Conservation (phyloP, 1,140 invertebrate genomes). For the Ruditapes philippinarum region DNA sequence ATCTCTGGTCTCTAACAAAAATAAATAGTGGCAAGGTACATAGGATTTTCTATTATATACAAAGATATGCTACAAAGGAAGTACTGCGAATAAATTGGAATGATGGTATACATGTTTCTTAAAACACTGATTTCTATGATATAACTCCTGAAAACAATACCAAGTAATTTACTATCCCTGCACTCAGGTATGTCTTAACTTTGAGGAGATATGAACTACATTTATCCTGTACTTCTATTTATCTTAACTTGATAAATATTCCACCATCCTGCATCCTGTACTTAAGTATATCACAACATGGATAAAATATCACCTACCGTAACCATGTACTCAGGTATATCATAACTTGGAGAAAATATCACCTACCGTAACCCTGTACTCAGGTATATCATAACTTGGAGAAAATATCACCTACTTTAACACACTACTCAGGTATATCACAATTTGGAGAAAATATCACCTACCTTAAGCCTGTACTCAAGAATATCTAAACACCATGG, state of each 20-base stretch:
- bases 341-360: conserved; percentile 87
- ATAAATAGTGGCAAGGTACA: too few relatives aligned
- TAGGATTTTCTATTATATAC: too few relatives aligned
- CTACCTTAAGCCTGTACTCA: conserved; percentile 73
- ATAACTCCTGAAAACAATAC: too few relatives aligned
- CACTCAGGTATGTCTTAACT: conserved; percentile 86
- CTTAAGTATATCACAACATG: conserved; percentile 56
- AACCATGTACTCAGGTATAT: conserved; percentile 80
- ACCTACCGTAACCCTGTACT: conserved; percentile 41
- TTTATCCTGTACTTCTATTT: conserved; percentile 79
- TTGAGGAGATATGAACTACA: conserved; percentile 76
- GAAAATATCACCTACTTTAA: conserved; percentile 85
- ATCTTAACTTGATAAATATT: conserved; percentile 87
- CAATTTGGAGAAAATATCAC: too few relatives aligned
- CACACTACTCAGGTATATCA: neutral
- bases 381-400: conserved; percentile 86
- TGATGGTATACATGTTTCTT: too few relatives aligned
- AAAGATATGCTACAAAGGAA: too few relatives aligned
- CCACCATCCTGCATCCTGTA: neutral
- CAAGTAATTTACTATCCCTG: too few relatives aligned
- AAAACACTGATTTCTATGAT: too few relatives aligned
- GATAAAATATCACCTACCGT: conserved; percentile 57
- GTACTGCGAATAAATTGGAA: too few relatives aligned
- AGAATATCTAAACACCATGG: conserved; percentile 77
- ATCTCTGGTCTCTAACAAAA: too few relatives aligned